Conservation (phyloP, 2,113 vertebrate genomes). For the Mus musculus region GRCm39 chr8:8658001-8658500, state of each 20-base stretch:
- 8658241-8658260: not conserved
- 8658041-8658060: not conserved
- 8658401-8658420: not conserved
- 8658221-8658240: not conserved
- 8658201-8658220: not conserved
- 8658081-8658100: fast-evolving
- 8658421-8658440: not conserved
- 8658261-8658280: not conserved
- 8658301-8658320: not conserved
- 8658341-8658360: not conserved
- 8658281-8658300: not conserved
- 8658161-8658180: too few relatives aligned
- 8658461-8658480: not conserved
- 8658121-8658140: fast-evolving
- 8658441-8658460: not conserved
- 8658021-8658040: too few relatives aligned
- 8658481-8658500: not conserved
- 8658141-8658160: fast-evolving
- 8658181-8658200: not conserved
- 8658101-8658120: not conserved
- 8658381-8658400: not conserved
- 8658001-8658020: too few relatives aligned
- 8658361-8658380: not conserved
- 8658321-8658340: constrained; percentile 19
- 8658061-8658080: not conserved